Conservation (phyloP, 2,888 invertebrate species). For the Apodemia mormo region DNA sequence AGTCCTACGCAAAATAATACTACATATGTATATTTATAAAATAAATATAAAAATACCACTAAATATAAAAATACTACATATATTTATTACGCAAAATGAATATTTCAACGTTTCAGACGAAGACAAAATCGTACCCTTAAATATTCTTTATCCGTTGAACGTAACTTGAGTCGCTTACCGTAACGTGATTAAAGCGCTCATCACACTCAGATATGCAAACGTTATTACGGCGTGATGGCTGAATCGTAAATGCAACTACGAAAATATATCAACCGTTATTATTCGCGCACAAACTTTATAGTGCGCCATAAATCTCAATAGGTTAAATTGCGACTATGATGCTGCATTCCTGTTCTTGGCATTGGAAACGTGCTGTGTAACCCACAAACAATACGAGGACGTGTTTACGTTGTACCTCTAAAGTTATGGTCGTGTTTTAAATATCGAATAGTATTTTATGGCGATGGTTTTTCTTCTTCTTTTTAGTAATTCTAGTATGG, state of each 20-base stretch:
- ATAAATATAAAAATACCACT: too few species aligned
- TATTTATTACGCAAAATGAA: too few species aligned
- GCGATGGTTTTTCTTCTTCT: neutral
- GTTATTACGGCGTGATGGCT: slow-evolving; percentile 22
- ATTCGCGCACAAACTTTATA: slow-evolving; percentile 29
- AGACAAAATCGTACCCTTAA: too few species aligned
- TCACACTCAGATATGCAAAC: slow-evolving; percentile 23
- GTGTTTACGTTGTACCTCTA: slow-evolving; percentile 16
- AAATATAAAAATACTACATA: too few species aligned
- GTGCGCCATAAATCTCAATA: slow-evolving; percentile 36
- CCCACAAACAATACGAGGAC: slow-evolving; percentile 15
- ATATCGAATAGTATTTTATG: slow-evolving; percentile 7
- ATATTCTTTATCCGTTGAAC: neutral
- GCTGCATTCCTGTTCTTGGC: slow-evolving; percentile 27
- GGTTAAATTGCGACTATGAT: slow-evolving; percentile 31
- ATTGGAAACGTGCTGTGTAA: slow-evolving; percentile 14
- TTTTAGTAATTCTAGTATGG: too few species aligned
- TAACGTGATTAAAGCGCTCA: slow-evolving; percentile 24
- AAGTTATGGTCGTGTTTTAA: slow-evolving; percentile 17
- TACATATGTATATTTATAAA: too few species aligned
- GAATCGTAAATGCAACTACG: slow-evolving; percentile 32
- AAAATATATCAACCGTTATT: slow-evolving; percentile 33
- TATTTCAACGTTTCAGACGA: too few species aligned
- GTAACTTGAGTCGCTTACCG: slow-evolving; percentile 3
- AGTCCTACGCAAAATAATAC: too few species aligned